Evolutionary conservation across 2,113 vertebrate species (phyloP).

Genomic region (Charadrius vociferus): DNA sequence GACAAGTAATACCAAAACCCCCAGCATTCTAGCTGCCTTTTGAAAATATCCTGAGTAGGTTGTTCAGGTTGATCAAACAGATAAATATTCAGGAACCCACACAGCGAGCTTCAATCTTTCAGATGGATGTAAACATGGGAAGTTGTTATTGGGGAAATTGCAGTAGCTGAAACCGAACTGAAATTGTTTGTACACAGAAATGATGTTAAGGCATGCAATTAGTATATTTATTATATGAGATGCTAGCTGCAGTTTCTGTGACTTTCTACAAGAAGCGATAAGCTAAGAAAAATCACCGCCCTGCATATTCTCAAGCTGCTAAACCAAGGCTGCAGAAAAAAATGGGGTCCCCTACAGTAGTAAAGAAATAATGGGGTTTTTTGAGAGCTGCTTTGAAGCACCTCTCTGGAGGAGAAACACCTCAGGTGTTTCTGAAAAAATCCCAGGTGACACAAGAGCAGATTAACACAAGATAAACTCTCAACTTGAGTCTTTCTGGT

Average conservation of each 20-base stretch:
- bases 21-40: neutral
- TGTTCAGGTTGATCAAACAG: neutral
- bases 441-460: neutral
- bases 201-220: neutral
- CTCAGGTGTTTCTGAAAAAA: neutral
- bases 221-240: neutral
- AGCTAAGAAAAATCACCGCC: neutral
- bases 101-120: neutral
- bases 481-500: neutral
- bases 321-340: neutral
- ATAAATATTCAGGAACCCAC: neutral
- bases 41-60: neutral
- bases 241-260: neutral
- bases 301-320: neutral
- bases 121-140: neutral
- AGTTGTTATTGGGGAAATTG: neutral
- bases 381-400: neutral
- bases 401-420: neutral
- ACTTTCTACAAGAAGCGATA: neutral
- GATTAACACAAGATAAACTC: neutral
- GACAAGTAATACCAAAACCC: neutral
- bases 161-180: neutral
- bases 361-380: rapidly evolving
- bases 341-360: neutral
- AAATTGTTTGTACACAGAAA: slow-evolving; percentile 15